Evolutionary conservation across 2,113 vertebrate species (phyloP), one percentile per base, ranked within the genome.

Genomic region (Psephotus haematonotus): DNA sequence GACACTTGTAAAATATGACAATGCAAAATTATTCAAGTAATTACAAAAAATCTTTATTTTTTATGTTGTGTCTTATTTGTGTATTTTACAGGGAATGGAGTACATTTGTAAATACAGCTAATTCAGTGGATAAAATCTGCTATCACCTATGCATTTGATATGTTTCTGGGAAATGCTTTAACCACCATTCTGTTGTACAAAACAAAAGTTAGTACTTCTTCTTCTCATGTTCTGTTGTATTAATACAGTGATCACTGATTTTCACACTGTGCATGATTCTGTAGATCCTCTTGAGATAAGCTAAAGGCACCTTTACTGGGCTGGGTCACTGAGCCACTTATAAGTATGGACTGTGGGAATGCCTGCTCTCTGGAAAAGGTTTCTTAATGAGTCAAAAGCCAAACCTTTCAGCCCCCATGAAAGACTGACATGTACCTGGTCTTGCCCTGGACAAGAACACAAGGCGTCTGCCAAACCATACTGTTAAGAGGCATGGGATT

Each of bases 1-100:
- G 53, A 33, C 53, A 33, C 53, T 33, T 93, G 49, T 62, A 82
- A 93, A 88, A 31, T 53, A 89, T 24, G 37, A n/a, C 85, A 94
- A 80, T 87, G 68, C 81, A 91, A 81, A 94, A 67, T 64, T 29
- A 25, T 49, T 55, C 84, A 97, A 92, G 50, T 65, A 74, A 93
- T 94, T 96, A 95, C 91, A 75, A 86, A 95, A 39, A 37, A 75
- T 86, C 69, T 68, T 80, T 53, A 62, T 37, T 72, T 88, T 59
- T 9, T 53, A 55, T n/a, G 10, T 75, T 8, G 16, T 53, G 10
- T 39, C 16, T 80, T 84, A 23, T 28, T 25, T 75, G 46, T 52
- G 8, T 62, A 20, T 75, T 77, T 49, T 69, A 68, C 43, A 71
- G 39, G 14, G 15, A 72, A 68, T 10, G 43, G 20, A 3, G 27